A percentile compares a stretch with the other conserved stretches of the same genome.
phyloP scores from a whole-genome alignment of 2,113 vertebrate species.

The Bettongia penicillata region DNA sequence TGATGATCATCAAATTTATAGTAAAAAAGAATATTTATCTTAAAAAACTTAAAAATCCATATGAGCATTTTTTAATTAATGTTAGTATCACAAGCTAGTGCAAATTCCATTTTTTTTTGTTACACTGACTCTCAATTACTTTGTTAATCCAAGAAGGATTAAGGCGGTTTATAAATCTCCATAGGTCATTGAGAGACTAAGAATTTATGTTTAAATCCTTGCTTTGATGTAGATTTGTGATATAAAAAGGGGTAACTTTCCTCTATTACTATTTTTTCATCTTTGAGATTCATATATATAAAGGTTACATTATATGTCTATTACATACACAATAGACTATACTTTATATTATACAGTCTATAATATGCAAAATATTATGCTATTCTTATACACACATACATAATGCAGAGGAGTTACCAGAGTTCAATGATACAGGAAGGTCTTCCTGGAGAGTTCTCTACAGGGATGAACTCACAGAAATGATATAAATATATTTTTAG shows the following conservation, averaged over 20 bases:
- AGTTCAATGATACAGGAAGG: not conserved
- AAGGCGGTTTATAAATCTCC: not conserved
- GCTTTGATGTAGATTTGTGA: not conserved
- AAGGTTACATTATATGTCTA: not conserved
- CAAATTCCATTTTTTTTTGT: not conserved
- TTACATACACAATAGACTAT: not conserved
- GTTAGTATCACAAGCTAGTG: not conserved
- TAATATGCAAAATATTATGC: not conserved
- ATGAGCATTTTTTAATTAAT: not conserved
- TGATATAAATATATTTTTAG: not conserved
- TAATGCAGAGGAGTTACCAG: not conserved
- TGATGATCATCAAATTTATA: not conserved
- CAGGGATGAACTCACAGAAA: not conserved
- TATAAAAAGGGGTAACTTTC: not conserved
- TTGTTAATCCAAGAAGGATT: not conserved
- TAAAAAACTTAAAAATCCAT: not conserved
- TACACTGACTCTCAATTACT: not conserved
- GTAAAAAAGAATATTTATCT: not conserved
- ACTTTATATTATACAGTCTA: not conserved
- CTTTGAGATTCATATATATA: not conserved
- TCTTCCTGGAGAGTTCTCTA: not conserved
- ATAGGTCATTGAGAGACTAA: not conserved
- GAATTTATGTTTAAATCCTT: not conserved
- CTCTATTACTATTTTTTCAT: not conserved
- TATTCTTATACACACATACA: not conserved